These are phyloP conservation scores for Saxidomus purpurata DNA, from an alignment of 1,140 invertebrate species.

Conservation along the genomic window DNA sequence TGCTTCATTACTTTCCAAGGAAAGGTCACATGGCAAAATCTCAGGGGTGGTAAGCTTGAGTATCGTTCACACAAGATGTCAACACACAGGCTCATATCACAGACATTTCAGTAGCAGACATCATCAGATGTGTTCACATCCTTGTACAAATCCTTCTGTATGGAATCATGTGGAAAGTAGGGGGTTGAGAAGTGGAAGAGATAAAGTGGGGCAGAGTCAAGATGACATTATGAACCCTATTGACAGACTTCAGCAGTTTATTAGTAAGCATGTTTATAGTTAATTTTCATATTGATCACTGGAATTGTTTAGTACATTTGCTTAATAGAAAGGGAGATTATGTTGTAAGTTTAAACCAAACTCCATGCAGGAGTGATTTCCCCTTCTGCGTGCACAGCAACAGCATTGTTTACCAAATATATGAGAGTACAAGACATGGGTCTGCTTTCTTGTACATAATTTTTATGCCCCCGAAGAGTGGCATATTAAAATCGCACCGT, in stretches of 20 bases:
- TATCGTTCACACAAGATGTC: neutral
- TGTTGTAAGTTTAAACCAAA: too few species aligned
- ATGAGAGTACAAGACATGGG: too few species aligned
- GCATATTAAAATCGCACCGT: too few species aligned
- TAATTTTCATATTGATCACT: too few species aligned
- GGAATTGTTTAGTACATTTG: too few species aligned
- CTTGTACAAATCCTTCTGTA: neutral
- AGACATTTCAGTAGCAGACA: neutral
- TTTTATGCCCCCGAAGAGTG: too few species aligned
- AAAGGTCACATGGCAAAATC: neutral
- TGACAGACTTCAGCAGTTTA: constrained; percentile 13
- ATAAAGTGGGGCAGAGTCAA: neutral
- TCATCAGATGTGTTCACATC: neutral
- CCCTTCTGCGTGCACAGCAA: too few species aligned
- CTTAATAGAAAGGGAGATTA: too few species aligned
- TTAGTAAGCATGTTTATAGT: neutral
- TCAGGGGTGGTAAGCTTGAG: neutral
- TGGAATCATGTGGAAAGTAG: neutral
- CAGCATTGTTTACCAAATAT: too few species aligned
- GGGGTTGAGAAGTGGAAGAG: neutral
- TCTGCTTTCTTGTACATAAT: too few species aligned
- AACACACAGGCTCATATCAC: neutral
- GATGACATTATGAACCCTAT: constrained; percentile 14
- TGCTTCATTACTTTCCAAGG: neutral
- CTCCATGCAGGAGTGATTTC: too few species aligned